Evolutionary conservation across 1,140 invertebrate species (phyloP), one percentile per base, ranked within the genome.

Genomic region (Diabrotica undecimpunctata): DNA sequence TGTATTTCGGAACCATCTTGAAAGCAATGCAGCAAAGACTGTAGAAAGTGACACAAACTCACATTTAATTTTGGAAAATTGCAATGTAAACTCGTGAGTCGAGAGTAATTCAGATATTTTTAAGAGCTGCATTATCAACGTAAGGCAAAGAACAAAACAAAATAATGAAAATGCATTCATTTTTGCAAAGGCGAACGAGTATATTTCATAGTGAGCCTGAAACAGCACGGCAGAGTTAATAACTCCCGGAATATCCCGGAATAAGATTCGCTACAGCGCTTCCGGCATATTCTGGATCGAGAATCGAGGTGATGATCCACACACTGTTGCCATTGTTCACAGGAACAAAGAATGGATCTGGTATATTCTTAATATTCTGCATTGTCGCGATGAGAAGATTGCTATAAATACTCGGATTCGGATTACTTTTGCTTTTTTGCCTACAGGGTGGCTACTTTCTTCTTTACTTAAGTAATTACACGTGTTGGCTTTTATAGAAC

Each of bases 161-260:
- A 73, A 69, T 69, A 71, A 73, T 71, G 70, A 70, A 73, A 73
- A 72, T 72, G 71, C 69, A 72, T 72, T 72, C 71, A 72, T 72
- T 72, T 71, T 68, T 61, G 41, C 60, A 58, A 62, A 66, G 57
- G 65, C 60, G 65, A 62, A 66, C 65, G 53, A 61, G 65, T 66
- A 66, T 61, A 66, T 66, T 66, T 61, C 60, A 61, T 66, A 63
- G 53, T 66, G 41, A 46, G 41, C 41, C n/a, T 46, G 65, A 66
- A 57, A 14, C 60, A 66, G 37, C 52, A 59, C 14, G 41, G 65
- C 65, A 61, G 14, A 63, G 62, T 64, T 62, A 64, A 64, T 64
- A 57, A 55, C 62, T 64, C 62, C 54, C 54, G 62, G 62, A 64
- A 64, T 38, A 25, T 64, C 62, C 62, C 54, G 62, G 62, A 64